Evolutionary conservation across 2,888 invertebrate genomes (phyloP), one percentile per base, ranked within the genome.

Genomic region (Pinctada fucata): DNA sequence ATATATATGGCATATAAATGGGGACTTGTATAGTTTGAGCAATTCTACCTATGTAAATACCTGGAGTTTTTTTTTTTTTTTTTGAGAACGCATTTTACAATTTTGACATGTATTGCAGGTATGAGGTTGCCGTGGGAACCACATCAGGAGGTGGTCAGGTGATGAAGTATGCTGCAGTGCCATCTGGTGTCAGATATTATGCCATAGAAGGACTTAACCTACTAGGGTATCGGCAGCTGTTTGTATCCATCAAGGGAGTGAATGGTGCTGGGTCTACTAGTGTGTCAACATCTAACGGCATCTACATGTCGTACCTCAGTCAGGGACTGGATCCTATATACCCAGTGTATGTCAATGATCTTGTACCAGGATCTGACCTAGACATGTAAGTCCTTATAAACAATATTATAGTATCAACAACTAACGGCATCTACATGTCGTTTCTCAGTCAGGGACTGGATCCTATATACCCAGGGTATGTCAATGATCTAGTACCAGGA

Each of bases 341-440:
- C n/a, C 83, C 76, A 67, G 73, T 88, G 48, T 84, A 81, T 4
- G 79, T 88, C 5, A 79, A 75, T 75, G 89, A 89, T 79, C 78
- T 83, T 1, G 80, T 86, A 69, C 81, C 76, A 49, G 77, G 75
- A 8, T 67, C 82, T 0, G 65, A 83, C 50, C 82, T 82, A 65
- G 88, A 89, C 71, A 73, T 86, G 88, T 89, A 81, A 83, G 88
- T 81, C n/a, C n/a, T n/a, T n/a, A n/a, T n/a, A n/a, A n/a, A n/a
- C n/a, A n/a, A n/a, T n/a, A n/a, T n/a, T n/a, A n/a, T n/a, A n/a
- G n/a, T n/a, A n/a, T n/a, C n/a, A n/a, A n/a, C n/a, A n/a, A n/a
- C n/a, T n/a, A n/a, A n/a, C n/a, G n/a, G n/a, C n/a, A n/a, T n/a
- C n/a, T n/a, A n/a, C n/a, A n/a, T n/a, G n/a, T n/a, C n/a, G n/a